Conservation (phyloP, 2,113 vertebrate species). For the Xiphorhynchus elegans region DNA sequence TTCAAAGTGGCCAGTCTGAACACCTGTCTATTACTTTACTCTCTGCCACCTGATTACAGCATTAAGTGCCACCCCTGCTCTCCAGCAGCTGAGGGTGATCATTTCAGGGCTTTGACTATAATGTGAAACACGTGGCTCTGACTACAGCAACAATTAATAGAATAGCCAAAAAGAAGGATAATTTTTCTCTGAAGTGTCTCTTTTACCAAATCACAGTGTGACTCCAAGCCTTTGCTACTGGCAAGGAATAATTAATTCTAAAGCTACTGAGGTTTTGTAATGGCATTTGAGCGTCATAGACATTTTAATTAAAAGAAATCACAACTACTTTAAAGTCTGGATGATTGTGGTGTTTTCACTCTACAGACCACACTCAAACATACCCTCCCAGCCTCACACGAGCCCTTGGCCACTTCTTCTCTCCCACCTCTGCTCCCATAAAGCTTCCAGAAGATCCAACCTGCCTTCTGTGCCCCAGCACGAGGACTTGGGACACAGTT, state of each 20-base stretch:
- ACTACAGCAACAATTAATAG: neutral
- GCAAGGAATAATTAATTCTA: neutral
- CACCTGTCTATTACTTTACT: neutral
- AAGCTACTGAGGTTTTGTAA: neutral
- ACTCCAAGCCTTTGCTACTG: neutral
- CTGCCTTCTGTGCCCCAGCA: neutral
- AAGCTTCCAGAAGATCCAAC: neutral
- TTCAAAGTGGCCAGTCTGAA: neutral
- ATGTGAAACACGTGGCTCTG: neutral
- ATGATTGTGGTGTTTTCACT: neutral
- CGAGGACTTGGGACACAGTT: neutral
- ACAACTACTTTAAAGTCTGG: neutral
- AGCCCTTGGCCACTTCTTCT: neutral
- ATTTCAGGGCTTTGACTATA: neutral
- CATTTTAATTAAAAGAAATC: neutral
- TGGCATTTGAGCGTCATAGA: neutral
- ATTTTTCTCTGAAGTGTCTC: neutral
- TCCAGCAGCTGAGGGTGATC: neutral
- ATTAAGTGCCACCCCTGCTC: neutral
- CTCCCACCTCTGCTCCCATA: neutral
- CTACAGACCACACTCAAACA: neutral
- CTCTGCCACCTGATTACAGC: neutral
- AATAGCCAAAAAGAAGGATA: neutral
- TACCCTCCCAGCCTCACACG: too few relatives aligned
- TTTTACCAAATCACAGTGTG: neutral